These are phyloP conservation scores for Pteruthius melanotis DNA, from an alignment of 2,113 vertebrate species.

Conservation along the genomic window DNA sequence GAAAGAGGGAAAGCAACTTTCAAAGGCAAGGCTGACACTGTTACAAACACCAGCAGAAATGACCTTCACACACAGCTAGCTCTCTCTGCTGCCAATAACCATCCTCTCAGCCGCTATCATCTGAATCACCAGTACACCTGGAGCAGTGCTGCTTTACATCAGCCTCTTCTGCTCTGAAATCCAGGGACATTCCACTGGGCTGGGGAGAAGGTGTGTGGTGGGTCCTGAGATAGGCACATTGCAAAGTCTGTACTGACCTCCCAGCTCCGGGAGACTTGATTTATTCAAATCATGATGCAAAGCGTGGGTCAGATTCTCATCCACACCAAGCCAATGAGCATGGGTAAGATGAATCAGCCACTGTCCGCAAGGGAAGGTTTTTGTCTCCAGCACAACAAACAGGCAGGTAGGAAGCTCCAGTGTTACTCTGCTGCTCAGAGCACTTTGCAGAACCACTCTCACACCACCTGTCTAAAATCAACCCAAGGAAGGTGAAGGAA, in stretches of 20 bases:
- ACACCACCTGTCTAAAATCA: not conserved
- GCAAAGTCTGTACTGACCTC: not conserved
- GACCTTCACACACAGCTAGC: conserved; percentile 55
- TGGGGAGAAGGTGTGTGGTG: not conserved
- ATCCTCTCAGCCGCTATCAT: conserved; percentile 36
- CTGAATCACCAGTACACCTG: conserved; percentile 20
- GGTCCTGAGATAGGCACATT: not conserved
- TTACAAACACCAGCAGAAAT: conserved; percentile 19
- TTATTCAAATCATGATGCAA: not conserved
- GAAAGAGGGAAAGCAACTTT: conserved; percentile 35
- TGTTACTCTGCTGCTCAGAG: not conserved
- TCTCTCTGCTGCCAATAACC: conserved; percentile 40
- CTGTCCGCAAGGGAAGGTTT: not conserved
- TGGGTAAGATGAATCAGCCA: not conserved
- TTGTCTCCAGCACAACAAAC: not conserved
- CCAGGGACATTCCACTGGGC: not conserved
- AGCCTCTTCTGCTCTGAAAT: not conserved
- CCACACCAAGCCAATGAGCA: not conserved
- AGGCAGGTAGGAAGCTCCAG: not conserved
- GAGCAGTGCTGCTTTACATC: conserved; percentile 7
- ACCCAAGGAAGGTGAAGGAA: not conserved
- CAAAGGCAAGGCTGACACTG: conserved; percentile 42
- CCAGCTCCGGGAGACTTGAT: not conserved
- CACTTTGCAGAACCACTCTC: not conserved
- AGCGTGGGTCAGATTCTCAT: not conserved